Percentiles rank a stretch among this genome's conserved stretches.
Conservation (phyloP, 1,140 invertebrate genomes). For the Zaprionus lachaisei region DNA sequence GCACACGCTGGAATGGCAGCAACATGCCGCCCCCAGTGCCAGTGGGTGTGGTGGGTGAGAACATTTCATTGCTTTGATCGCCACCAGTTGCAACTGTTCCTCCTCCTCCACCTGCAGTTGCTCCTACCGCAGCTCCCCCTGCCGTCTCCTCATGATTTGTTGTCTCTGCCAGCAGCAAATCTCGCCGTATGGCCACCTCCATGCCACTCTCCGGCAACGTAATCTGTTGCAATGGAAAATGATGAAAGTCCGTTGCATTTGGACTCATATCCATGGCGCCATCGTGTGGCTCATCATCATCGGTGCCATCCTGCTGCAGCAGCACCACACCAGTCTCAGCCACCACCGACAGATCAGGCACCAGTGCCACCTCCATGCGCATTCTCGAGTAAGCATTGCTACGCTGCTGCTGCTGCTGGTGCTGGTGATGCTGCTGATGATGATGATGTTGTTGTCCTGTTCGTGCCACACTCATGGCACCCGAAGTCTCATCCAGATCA, state of each 20-base stretch:
- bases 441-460: conserved; percentile 37
- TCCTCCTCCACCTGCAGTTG: not conserved
- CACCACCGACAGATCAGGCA: conserved; percentile 81
- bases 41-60: conserved; percentile 74
- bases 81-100: not conserved
- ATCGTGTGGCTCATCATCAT: conserved; percentile 57
- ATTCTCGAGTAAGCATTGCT: conserved; percentile 60
- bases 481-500: conserved; percentile 47
- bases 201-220: conserved; percentile 78
- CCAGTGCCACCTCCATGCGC: conserved; percentile 84
- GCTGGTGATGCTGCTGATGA: conserved; percentile 37
- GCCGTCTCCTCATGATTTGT: conserved; percentile 31
- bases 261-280: conserved; percentile 68
- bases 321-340: conserved; percentile 77
- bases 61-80: conserved; percentile 71
- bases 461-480: conserved; percentile 42
- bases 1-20: conserved; percentile 81
- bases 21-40: conserved; percentile 68
- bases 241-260: conserved; percentile 58
- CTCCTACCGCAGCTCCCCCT: not conserved
- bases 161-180: conserved; percentile 69
- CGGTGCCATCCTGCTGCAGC: conserved; percentile 68
- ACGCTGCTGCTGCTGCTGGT: conserved; percentile 22
- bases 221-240: conserved; percentile 73
- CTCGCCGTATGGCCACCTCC: conserved; percentile 81